Evolutionary conservation across 2,113 vertebrate genomes (phyloP).

Genomic region (Amblyopsis rosae): DNA sequence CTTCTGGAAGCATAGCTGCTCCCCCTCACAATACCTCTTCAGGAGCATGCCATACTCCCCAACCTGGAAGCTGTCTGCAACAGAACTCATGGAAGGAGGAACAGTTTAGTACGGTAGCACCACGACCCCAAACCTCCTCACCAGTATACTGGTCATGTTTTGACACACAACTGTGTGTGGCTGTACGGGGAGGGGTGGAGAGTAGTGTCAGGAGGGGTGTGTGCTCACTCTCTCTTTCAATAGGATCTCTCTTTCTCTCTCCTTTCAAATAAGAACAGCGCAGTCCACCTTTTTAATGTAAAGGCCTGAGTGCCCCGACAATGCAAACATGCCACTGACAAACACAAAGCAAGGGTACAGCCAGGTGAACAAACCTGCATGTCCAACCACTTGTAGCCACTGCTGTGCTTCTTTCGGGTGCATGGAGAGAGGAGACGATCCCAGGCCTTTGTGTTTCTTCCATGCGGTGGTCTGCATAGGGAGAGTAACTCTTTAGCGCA

Average conservation of each 20-base stretch:
- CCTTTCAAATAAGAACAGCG: no score
- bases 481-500: conserved; percentile 16
- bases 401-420: conserved; percentile 79
- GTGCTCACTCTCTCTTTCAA: no score
- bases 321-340: not conserved
- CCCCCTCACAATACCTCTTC: conserved; percentile 81
- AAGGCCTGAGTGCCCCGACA: not conserved
- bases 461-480: conserved; percentile 73
- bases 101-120: no score
- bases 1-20: conserved; percentile 80
- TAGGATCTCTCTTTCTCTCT: no score
- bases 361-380: conserved; percentile 76
- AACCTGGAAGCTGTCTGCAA: conserved; percentile 83
- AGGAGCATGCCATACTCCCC: conserved; percentile 81
- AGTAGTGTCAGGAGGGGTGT: no score
- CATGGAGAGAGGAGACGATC: conserved; percentile 78
- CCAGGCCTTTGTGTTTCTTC: conserved; percentile 78
- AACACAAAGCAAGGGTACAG: not conserved
- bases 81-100: not conserved
- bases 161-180: no score
- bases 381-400: conserved; percentile 87
- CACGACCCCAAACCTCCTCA: no score
- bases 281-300: no score
- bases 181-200: no score
- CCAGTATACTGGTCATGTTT: no score